Evolutionary conservation across 1,140 invertebrate species (phyloP).

Genomic region (Sipha flava): DNA sequence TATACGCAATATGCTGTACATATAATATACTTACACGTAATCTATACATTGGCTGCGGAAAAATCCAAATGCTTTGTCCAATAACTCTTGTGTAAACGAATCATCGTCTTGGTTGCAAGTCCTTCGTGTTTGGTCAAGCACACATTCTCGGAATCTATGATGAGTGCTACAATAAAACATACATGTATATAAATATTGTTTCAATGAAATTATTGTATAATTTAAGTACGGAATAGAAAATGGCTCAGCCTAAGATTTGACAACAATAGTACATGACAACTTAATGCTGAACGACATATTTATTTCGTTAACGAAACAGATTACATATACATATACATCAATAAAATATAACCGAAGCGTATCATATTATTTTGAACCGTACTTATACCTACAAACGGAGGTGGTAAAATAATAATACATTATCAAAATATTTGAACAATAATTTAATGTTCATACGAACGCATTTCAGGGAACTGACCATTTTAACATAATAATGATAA

Average conservation of each 20-base stretch:
- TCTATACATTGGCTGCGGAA: slow-evolving; percentile 52
- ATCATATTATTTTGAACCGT: not conserved
- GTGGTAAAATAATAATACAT: too few relatives aligned
- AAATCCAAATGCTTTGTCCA: slow-evolving; percentile 53
- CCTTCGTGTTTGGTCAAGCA: slow-evolving; percentile 48
- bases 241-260: too few relatives aligned
- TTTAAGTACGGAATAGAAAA: too few relatives aligned
- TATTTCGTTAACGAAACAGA: too few relatives aligned
- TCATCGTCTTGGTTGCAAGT: slow-evolving; percentile 48
- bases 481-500: too few relatives aligned
- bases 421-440: too few relatives aligned
- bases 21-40: slow-evolving; percentile 47
- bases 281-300: too few relatives aligned
- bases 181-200: not conserved
- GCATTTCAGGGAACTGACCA: too few relatives aligned
- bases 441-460: too few relatives aligned
- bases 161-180: slow-evolving; percentile 47
- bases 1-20: not conserved
- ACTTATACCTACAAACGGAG: slow-evolving; percentile 53
- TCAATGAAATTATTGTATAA: too few relatives aligned
- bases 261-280: too few relatives aligned
- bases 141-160: slow-evolving; percentile 51
- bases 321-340: too few relatives aligned
- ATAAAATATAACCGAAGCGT: not conserved
- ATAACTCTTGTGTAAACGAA: slow-evolving; percentile 49